Conservation (phyloP, 2,113 vertebrate species). For the Bos indicus region DNA sequence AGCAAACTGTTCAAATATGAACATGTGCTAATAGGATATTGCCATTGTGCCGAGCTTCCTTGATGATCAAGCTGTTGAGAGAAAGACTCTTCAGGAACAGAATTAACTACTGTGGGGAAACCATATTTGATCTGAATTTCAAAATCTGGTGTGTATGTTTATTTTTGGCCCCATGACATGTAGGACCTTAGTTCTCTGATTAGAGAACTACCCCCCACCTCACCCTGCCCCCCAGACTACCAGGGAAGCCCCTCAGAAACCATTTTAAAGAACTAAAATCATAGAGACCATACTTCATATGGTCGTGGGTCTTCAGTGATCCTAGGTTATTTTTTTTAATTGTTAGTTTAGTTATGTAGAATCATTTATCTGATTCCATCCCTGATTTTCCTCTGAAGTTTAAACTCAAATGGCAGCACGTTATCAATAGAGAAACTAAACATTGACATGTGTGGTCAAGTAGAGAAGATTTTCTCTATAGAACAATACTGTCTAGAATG, state of each 20-base stretch:
- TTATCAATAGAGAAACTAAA: neutral
- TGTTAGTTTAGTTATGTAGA: neutral
- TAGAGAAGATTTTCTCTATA: neutral
- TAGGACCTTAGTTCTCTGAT: neutral
- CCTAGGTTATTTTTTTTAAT: neutral
- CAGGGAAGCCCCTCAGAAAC: neutral
- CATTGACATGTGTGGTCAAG: neutral
- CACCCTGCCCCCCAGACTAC: neutral
- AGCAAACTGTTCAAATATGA: neutral
- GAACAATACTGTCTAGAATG: neutral
- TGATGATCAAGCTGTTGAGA: neutral
- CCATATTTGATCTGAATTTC: neutral
- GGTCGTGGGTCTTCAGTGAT: neutral
- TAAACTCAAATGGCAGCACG: neutral
- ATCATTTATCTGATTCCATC: neutral
- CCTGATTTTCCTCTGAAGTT: neutral
- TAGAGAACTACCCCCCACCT: neutral
- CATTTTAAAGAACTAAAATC: neutral
- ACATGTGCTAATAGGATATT: rapidly evolving
- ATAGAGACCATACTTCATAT: neutral
- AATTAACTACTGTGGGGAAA: neutral
- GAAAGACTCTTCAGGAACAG: neutral
- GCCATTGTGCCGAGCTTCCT: neutral
- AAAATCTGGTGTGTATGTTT: neutral
- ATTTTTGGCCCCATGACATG: neutral